A percentile compares a stretch with the other conserved stretches of the same genome.
Evolutionary conservation across 2,888 invertebrate genomes (phyloP).

Genomic region (Ptychoptera contaminata): DNA sequence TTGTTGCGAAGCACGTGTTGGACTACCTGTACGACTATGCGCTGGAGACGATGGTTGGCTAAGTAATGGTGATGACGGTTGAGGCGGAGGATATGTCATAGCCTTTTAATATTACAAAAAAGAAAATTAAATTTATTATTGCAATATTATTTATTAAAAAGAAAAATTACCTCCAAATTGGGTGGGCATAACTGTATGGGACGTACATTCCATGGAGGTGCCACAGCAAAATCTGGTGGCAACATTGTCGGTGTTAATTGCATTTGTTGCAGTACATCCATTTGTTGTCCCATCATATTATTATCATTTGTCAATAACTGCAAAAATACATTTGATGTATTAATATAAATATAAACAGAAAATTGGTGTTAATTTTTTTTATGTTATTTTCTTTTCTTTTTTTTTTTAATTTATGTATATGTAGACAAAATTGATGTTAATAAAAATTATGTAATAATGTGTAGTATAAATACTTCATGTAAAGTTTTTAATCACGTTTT

Average conservation of each 20-base stretch:
- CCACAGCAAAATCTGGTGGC: not conserved
- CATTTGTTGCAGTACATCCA: not conserved
- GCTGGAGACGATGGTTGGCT: conserved; percentile 61
- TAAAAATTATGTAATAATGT: too few relatives aligned
- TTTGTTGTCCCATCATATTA: not conserved
- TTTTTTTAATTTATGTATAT: too few relatives aligned
- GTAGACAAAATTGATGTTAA: too few relatives aligned
- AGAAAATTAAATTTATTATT: not conserved
- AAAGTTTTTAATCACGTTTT: too few relatives aligned
- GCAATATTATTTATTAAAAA: not conserved
- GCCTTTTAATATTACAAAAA: not conserved
- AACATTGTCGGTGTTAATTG: not conserved
- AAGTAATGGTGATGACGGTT: conserved; percentile 52
- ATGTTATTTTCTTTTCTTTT: too few relatives aligned
- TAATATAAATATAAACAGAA: too few relatives aligned
- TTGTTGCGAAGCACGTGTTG: conserved; percentile 30
- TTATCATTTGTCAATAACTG: too few relatives aligned
- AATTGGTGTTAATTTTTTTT: too few relatives aligned
- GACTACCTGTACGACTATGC: conserved; percentile 57
- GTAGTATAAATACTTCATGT: too few relatives aligned
- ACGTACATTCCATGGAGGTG: not conserved
- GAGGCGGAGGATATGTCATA: conserved; percentile 25
- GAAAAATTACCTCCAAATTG: not conserved
- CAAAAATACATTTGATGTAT: too few relatives aligned
- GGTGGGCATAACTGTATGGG: not conserved